A percentile compares a stretch with the other conserved stretches of the same genome.
Evolutionary conservation across 2,113 vertebrate species (phyloP).

Genomic region (Oenanthe oenanthe): DNA sequence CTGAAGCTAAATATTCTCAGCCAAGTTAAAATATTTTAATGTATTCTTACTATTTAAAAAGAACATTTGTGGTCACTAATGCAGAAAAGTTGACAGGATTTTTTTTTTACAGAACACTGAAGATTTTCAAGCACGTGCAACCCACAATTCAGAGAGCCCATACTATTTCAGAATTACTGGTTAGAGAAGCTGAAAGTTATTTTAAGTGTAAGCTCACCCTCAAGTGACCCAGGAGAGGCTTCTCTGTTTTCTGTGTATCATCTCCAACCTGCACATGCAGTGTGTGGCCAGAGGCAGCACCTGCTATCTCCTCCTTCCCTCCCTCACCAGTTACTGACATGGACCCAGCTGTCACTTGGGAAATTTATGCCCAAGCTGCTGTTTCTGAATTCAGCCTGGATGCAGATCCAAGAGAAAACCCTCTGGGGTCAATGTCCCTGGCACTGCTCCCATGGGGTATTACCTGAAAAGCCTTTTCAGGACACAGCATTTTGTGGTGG

Average conservation of each 20-base stretch:
- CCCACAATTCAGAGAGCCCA: neutral
- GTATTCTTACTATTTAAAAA: neutral
- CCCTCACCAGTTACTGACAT: neutral
- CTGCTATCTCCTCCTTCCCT: neutral
- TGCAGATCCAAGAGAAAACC: neutral
- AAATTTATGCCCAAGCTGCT: neutral
- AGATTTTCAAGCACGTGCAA: neutral
- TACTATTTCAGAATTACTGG: neutral
- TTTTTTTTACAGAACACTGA: neutral
- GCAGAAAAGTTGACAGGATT: neutral
- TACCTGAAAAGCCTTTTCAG: rapidly evolving
- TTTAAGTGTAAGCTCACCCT: neutral
- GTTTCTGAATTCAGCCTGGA: neutral
- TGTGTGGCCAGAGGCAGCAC: neutral
- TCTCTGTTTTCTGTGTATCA: neutral
- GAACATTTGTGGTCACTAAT: neutral
- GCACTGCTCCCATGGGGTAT: neutral
- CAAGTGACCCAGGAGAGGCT: neutral
- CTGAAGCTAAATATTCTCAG: conserved; percentile 3
- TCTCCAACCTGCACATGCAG: neutral
- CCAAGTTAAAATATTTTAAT: neutral
- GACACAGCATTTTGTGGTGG: rapidly evolving
- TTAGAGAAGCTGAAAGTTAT: neutral
- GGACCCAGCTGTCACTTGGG: neutral
- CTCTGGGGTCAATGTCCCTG: neutral